phyloP scores from a whole-genome alignment of 2,797 vertebrate species.

The Hafferia zeledoni region DNA sequence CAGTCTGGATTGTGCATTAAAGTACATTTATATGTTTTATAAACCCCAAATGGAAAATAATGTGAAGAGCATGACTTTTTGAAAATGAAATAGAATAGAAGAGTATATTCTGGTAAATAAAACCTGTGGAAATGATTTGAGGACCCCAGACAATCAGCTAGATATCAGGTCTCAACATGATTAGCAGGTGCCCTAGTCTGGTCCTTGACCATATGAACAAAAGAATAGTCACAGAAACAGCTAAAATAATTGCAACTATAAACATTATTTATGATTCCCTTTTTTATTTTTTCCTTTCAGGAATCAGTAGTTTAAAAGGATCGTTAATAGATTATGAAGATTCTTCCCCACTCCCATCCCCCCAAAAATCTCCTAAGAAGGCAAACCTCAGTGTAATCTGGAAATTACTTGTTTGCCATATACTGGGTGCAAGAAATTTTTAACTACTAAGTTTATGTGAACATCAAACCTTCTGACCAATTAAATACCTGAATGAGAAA shows the following conservation, averaged over 20 bases:
- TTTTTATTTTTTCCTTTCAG: background rate
- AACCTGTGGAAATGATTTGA: background rate
- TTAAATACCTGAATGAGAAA: background rate
- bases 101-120: background rate
- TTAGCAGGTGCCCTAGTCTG: background rate
- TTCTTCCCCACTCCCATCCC: accelerated
- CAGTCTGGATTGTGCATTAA: background rate
- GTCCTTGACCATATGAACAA: background rate
- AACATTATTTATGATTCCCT: background rate
- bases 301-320: background rate
- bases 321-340: background rate
- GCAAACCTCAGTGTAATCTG: background rate
- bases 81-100: background rate
- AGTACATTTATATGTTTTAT: background rate
- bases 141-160: background rate
- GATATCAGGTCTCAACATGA: background rate
- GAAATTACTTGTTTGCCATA: background rate
- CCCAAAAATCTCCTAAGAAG: accelerated
- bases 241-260: background rate
- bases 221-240: background rate
- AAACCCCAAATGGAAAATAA: background rate
- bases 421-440: background rate
- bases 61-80: background rate
- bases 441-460: background rate
- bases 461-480: background rate